Evolutionary conservation across 2,113 vertebrate genomes (phyloP).

Genomic region (Ceyx cyanopectus): DNA sequence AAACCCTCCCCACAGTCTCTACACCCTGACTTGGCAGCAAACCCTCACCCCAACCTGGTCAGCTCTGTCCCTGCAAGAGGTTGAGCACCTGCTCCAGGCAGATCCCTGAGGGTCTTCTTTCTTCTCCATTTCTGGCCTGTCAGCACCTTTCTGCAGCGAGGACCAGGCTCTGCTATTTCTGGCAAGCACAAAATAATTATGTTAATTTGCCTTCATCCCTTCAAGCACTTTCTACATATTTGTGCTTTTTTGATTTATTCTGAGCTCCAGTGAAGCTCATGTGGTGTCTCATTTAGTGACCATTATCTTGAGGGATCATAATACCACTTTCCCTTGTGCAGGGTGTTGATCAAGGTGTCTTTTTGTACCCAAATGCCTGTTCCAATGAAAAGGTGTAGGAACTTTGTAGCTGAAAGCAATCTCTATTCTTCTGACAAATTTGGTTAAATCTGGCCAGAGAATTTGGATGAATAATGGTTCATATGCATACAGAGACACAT

Average conservation of each 20-base stretch:
- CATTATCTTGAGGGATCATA: accelerated
- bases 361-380: background rate
- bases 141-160: background rate
- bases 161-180: background rate
- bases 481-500: background rate
- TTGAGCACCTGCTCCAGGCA: accelerated
- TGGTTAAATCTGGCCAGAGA: background rate
- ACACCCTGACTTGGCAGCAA: background rate
- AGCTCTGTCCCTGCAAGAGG: background rate
- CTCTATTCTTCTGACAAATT: background rate
- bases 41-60: background rate
- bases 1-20: background rate
- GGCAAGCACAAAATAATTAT: background rate
- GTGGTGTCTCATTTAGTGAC: background rate
- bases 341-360: background rate
- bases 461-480: background rate
- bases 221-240: background rate
- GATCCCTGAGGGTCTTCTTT: background rate
- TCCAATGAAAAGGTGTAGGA: background rate
- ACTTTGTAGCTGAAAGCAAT: background rate
- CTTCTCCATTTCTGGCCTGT: background rate
- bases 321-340: background rate
- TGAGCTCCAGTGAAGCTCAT: background rate
- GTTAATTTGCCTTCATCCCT: background rate
- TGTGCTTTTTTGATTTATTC: background rate